These are phyloP conservation scores for Apantesis nais DNA, from an alignment of 2,888 invertebrate species.

Conservation along the genomic window DNA sequence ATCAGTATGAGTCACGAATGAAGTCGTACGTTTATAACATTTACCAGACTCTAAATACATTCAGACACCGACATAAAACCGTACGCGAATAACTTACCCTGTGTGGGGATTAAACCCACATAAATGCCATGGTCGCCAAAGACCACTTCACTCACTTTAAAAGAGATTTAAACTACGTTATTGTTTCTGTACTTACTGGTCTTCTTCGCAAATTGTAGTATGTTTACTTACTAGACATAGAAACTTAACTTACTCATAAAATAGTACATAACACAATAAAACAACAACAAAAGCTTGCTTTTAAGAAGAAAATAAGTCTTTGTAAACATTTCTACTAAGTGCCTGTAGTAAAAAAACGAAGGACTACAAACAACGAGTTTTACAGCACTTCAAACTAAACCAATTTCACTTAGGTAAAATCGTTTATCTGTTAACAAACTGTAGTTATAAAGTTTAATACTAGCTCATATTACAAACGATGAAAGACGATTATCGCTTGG, in stretches of 20 bases:
- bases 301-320: not conserved
- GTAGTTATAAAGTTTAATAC: conserved; percentile 15
- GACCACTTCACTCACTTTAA: not conserved
- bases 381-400: conserved; percentile 28
- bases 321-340: conserved; percentile 1
- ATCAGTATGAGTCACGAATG: too few relatives aligned
- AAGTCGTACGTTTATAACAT: not conserved
- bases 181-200: not conserved
- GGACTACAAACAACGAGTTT: conserved; percentile 11
- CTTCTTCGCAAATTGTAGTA: not conserved
- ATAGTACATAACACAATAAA: not conserved
- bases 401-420: conserved; percentile 26
- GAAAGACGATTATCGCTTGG: conserved; percentile 15
- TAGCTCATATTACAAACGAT: conserved; percentile 12
- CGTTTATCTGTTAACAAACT: conserved; percentile 28
- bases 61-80: not conserved
- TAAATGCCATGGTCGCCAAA: not conserved
- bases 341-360: conserved; percentile 1
- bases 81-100: not conserved
- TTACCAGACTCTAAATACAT: not conserved
- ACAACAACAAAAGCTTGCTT: conserved; percentile 2
- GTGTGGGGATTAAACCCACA: not conserved
- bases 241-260: not conserved
- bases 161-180: not conserved
- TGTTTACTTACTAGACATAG: not conserved